phyloP scores from a whole-genome alignment of 2,888 invertebrate genomes.

The Fabriciana adippe region DNA sequence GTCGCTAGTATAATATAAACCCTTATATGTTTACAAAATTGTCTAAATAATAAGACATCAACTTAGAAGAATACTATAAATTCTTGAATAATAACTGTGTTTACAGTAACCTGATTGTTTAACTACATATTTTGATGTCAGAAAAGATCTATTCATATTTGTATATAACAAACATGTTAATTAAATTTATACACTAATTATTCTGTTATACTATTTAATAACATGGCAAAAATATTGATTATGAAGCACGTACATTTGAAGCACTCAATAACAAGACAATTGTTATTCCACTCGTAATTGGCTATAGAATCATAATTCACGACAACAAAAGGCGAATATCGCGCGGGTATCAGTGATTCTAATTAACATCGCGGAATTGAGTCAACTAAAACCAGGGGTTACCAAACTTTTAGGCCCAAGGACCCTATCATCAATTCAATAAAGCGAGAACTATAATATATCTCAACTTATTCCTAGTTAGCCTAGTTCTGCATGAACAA shows the following conservation, averaged over 20 bases:
- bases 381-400: conserved; percentile 28
- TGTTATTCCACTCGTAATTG: conserved; percentile 40
- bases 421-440: background rate
- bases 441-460: background rate
- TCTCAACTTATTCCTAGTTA: background rate
- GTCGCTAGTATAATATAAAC: no score
- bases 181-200: no score
- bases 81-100: no score
- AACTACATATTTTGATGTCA: no score
- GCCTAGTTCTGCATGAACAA: background rate
- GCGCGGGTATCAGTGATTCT: conserved; percentile 42
- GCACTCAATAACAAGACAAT: conserved; percentile 14
- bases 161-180: background rate
- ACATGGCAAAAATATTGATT: conserved; percentile 15
- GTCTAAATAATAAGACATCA: no score
- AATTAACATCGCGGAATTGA: conserved; percentile 45
- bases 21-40: no score
- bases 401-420: conserved; percentile 1
- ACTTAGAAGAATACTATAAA: no score
- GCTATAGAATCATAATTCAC: conserved; percentile 41
- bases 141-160: background rate
- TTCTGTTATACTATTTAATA: background rate
- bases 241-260: conserved; percentile 13
- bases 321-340: conserved; percentile 43
- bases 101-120: no score